Conservation (phyloP, 2,888 invertebrate genomes). For the Leptinotarsa peninsularis region DNA sequence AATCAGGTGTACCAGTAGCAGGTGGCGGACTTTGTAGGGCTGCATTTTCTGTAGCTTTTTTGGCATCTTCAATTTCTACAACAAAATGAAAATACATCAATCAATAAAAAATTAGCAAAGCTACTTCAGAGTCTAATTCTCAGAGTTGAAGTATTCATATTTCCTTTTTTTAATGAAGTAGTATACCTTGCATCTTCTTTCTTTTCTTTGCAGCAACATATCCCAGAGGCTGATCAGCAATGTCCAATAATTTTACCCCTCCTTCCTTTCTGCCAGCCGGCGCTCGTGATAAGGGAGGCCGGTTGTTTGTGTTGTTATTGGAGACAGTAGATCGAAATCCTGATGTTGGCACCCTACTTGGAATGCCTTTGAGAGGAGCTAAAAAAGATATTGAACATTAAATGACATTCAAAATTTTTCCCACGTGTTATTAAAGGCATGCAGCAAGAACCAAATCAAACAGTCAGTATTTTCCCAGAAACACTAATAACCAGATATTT, state of each 20-base stretch:
- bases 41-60: slow-evolving; percentile 71
- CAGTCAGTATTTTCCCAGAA: background rate
- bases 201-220: slow-evolving; percentile 89
- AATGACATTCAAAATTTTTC: background rate
- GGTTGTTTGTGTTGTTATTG: slow-evolving; percentile 66
- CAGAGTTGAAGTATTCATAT: too few relatives aligned
- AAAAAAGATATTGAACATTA: slow-evolving; percentile 47
- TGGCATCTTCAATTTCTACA: slow-evolving; percentile 75
- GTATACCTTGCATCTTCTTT: slow-evolving; percentile 80
- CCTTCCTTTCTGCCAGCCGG: slow-evolving; percentile 84
- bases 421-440: background rate
- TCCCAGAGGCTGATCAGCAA: slow-evolving; percentile 91
- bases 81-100: background rate
- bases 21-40: slow-evolving; percentile 60
- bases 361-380: slow-evolving; percentile 94
- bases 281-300: slow-evolving; percentile 72
- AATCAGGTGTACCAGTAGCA: slow-evolving; percentile 76
- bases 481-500: background rate
- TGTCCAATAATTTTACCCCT: slow-evolving; percentile 94
- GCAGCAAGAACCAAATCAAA: background rate
- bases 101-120: too few relatives aligned
- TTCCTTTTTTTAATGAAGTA: too few relatives aligned
- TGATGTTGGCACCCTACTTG: slow-evolving; percentile 80
- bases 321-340: slow-evolving; percentile 73
- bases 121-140: too few relatives aligned